Evolutionary conservation across 2,888 invertebrate species (phyloP).

Genomic region (Artemia sp.): DNA sequence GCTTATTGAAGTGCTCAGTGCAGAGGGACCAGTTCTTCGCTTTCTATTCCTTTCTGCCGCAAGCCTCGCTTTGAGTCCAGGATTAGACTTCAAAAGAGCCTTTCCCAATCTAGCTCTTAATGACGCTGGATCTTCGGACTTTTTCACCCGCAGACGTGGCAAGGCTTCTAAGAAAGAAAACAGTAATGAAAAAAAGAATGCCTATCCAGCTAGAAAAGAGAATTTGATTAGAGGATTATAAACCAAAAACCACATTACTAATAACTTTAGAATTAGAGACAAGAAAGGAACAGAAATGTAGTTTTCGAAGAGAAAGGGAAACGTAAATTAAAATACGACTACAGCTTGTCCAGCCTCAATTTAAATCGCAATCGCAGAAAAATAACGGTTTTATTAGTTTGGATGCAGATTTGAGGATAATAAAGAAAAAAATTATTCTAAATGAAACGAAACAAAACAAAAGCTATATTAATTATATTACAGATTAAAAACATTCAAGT

Average conservation of each 20-base stretch:
- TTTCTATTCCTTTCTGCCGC: neutral
- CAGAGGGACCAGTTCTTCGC: neutral
- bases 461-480: too few species aligned
- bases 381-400: too few species aligned
- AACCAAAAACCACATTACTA: neutral
- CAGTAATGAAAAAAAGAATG: neutral
- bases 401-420: too few species aligned
- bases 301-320: too few species aligned
- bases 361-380: too few species aligned
- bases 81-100: neutral
- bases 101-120: slow-evolving; percentile 7
- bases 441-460: too few species aligned
- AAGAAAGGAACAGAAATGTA: too few species aligned
- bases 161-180: neutral
- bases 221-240: neutral
- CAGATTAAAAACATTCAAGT: too few species aligned
- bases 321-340: too few species aligned
- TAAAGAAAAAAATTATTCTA: too few species aligned
- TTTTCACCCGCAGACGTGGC: neutral
- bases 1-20: neutral
- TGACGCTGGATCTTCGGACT: neutral
- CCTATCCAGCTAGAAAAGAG: neutral
- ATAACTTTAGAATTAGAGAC: neutral
- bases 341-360: too few species aligned
- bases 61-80: slow-evolving; percentile 2